Percentiles rank a stretch among this genome's conserved stretches.
Evolutionary conservation across 2,113 vertebrate species (phyloP).

Genomic region (Tetrax tetrax): DNA sequence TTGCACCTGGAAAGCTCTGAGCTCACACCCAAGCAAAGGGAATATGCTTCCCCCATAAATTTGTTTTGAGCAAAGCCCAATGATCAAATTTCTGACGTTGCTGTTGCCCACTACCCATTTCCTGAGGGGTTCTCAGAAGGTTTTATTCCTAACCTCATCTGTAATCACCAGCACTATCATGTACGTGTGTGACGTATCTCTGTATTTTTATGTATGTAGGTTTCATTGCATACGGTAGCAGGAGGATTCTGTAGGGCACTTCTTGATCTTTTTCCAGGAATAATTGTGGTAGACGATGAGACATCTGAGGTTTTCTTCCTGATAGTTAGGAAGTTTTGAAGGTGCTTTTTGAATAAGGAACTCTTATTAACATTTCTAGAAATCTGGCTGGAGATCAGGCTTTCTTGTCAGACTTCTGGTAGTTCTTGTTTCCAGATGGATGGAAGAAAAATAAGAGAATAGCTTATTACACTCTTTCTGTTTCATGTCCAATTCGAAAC

Average conservation of each 20-base stretch:
- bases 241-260: constrained; percentile 60
- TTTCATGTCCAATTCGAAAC: constrained; percentile 51
- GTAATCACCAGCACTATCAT: neutral
- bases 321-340: constrained; percentile 45
- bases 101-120: neutral
- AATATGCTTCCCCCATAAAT: neutral
- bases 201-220: neutral
- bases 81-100: neutral
- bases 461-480: constrained; percentile 55
- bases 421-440: constrained; percentile 70
- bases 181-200: no score
- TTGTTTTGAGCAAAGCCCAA: neutral
- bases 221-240: neutral
- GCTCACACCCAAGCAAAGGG: neutral
- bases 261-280: constrained; percentile 66
- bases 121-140: neutral
- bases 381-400: constrained; percentile 72
- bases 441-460: constrained; percentile 71
- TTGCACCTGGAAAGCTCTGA: neutral
- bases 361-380: constrained; percentile 74
- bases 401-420: constrained; percentile 79
- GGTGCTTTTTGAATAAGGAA: constrained; percentile 64
- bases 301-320: constrained; percentile 26
- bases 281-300: constrained; percentile 63
- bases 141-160: neutral